A percentile compares a stretch with the other conserved stretches of the same genome.
Conservation (phyloP, 2,797 vertebrate genomes). For the Crax fasciolata region DNA sequence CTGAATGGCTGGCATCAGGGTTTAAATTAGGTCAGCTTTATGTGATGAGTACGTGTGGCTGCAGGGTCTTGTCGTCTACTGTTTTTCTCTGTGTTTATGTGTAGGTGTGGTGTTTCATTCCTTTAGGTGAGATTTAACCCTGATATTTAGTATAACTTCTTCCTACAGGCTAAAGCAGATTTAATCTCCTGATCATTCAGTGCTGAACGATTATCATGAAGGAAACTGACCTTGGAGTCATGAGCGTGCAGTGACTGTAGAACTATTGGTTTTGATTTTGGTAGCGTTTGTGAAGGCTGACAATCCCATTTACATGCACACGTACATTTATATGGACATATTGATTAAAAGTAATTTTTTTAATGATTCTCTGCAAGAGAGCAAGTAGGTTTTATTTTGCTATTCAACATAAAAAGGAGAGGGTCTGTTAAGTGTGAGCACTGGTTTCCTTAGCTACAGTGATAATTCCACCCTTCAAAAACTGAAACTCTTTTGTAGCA, state of each 20-base stretch:
- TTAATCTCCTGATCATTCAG: constrained; percentile 49
- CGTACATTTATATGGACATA: neutral
- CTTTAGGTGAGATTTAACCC: constrained; percentile 14
- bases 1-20: neutral
- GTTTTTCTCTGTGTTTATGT: neutral
- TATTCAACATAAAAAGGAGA: neutral
- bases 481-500: neutral
- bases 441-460: neutral
- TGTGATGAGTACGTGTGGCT: neutral
- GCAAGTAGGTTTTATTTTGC: neutral
- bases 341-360: neutral
- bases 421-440: neutral
- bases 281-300: neutral
- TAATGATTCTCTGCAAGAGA: neutral
- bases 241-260: neutral
- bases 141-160: constrained; percentile 15
- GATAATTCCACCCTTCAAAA: neutral
- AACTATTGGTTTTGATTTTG: neutral
- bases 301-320: neutral
- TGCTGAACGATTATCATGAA: neutral
- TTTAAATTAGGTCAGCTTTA: constrained; percentile 30
- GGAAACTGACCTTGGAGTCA: constrained; percentile 26
- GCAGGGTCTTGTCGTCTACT: neutral
- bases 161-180: neutral
- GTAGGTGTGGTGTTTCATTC: neutral